Evolutionary conservation across 2,113 vertebrate genomes (phyloP).

Genomic region (Carlito syrichta): DNA sequence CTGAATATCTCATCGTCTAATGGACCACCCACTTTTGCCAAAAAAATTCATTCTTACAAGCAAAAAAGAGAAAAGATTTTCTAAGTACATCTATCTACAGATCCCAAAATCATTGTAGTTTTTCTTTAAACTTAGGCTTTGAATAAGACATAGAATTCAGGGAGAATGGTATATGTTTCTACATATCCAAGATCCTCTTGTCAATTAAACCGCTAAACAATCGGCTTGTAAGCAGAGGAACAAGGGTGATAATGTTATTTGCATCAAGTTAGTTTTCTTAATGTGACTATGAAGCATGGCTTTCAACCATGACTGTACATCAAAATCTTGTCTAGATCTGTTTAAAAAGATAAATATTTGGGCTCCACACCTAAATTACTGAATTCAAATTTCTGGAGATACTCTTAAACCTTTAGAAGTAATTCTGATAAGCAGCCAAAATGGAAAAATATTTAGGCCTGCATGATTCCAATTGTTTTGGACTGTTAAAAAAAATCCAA

Average conservation of each 20-base stretch:
- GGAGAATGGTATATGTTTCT: background rate
- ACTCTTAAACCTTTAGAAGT: background rate
- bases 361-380: background rate
- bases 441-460: background rate
- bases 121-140: background rate
- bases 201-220: background rate
- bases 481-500: background rate
- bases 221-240: background rate
- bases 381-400: background rate
- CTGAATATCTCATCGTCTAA: constrained; percentile 33
- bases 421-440: background rate
- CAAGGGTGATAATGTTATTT: background rate
- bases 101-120: background rate
- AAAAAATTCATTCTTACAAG: constrained; percentile 8
- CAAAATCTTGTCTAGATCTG: background rate
- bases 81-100: background rate
- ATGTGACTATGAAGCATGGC: background rate
- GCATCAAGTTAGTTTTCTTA: background rate
- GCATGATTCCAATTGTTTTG: background rate
- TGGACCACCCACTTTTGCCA: background rate
- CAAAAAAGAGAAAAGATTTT: background rate
- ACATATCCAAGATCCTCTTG: background rate
- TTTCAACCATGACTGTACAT: background rate
- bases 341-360: background rate
- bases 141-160: background rate